Conservation (phyloP, 2,797 vertebrate species). For the Sebastes ruberrimus region DNA sequence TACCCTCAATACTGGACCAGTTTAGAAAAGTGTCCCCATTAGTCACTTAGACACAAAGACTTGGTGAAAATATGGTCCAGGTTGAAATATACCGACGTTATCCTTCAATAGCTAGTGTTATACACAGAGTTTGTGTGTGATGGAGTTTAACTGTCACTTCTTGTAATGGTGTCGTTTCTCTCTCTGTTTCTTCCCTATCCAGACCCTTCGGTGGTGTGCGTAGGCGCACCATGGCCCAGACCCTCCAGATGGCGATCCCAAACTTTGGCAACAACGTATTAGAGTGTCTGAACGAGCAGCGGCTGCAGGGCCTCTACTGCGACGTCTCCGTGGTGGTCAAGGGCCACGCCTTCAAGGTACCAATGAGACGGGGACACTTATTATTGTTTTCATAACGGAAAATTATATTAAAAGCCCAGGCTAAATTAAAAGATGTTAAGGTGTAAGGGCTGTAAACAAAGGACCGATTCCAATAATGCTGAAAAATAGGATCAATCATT, state of each 20-base stretch:
- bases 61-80: too few relatives aligned
- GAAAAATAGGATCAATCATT: too few relatives aligned
- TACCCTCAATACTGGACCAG: too few relatives aligned
- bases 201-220: conserved; percentile 83
- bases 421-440: background rate
- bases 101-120: background rate
- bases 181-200: conserved; percentile 9
- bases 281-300: conserved; percentile 98
- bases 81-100: too few relatives aligned
- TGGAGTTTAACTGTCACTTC: background rate
- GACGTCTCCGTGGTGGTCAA: conserved; percentile 96
- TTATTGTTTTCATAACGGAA: background rate
- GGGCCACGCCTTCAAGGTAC: conserved; percentile 93
- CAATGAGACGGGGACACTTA: background rate
- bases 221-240: conserved; percentile 93
- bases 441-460: background rate
- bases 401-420: background rate
- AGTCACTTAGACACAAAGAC: too few relatives aligned
- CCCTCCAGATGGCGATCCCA: conserved; percentile 98
- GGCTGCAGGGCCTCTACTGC: conserved; percentile 96
- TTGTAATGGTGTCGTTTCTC: background rate
- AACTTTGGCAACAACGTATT: conserved; percentile 97
- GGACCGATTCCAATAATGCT: too few relatives aligned
- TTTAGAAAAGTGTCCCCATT: too few relatives aligned
- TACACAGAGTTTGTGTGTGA: background rate